Conservation (phyloP, 2,888 invertebrate genomes). For the Bellardia bayeri region DNA sequence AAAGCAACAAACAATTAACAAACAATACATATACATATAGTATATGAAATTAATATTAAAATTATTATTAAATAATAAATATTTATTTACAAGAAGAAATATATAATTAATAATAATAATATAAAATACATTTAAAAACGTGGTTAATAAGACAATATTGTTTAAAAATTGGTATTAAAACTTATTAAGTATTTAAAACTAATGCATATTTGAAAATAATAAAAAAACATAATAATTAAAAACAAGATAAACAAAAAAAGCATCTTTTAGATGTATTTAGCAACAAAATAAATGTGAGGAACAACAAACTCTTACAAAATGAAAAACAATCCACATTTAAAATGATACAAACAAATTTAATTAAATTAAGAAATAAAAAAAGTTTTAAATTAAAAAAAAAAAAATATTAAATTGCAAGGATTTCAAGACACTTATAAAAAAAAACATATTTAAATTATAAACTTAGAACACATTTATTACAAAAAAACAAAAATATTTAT, state of each 20-base stretch:
- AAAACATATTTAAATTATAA: constrained; percentile 39
- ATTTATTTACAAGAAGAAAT: constrained; percentile 63
- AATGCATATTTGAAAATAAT: constrained; percentile 42
- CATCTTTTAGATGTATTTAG: constrained; percentile 49
- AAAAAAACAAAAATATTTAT: constrained; percentile 21
- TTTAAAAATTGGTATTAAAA: constrained; percentile 79
- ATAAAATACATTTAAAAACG: constrained; percentile 66
- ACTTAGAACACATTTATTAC: constrained; percentile 55
- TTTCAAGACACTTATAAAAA: constrained; percentile 58
- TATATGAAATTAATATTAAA: constrained; percentile 61
- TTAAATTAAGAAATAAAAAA: not conserved
- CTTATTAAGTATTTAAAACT: constrained; percentile 61
- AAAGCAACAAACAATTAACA: constrained; percentile 65
- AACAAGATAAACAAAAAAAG: constrained; percentile 57
- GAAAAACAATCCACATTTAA: constrained; percentile 70
- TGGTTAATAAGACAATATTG: constrained; percentile 81
- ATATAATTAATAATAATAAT: constrained; percentile 36
- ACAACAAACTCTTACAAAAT: constrained; percentile 70
- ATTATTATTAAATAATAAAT: constrained; percentile 55
- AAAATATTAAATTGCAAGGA: constrained; percentile 37
- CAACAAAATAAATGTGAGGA: constrained; percentile 50
- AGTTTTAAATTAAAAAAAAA: constrained; percentile 14
- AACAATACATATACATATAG: constrained; percentile 56
- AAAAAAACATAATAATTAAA: constrained; percentile 47
- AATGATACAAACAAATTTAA: constrained; percentile 59